Conservation (phyloP, 30 jellyfish, hydroid and myxozoan genomes). For the Aurelia aurita complex sp. Pacific region DNA sequence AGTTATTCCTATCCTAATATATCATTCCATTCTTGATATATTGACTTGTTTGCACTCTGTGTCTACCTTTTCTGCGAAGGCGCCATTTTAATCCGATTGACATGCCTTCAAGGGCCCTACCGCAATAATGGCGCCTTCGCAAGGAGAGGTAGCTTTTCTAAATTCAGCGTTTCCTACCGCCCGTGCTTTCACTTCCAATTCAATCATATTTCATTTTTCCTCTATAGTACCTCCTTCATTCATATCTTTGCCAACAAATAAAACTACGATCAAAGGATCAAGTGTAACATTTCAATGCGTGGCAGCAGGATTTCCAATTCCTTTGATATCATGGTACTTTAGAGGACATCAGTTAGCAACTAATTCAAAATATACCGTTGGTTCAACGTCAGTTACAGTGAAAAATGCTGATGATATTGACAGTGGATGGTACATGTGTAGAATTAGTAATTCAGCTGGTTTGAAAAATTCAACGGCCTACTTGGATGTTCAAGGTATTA, state of each 20-base stretch:
- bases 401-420: slow-evolving; percentile 12
- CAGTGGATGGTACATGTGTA: slow-evolving; percentile 64
- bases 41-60: too few relatives aligned
- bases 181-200: too few relatives aligned
- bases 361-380: slow-evolving; percentile 13
- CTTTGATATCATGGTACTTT: slow-evolving; percentile 36
- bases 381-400: slow-evolving; percentile 29
- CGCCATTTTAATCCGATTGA: too few relatives aligned
- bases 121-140: too few relatives aligned
- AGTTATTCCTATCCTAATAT: too few relatives aligned
- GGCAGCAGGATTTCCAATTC: slow-evolving; percentile 54
- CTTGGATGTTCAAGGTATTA: slow-evolving; percentile 51
- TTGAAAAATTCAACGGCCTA: slow-evolving; percentile 8
- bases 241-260: slow-evolving; percentile 8
- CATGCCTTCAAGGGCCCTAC: too few relatives aligned
- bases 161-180: too few relatives aligned
- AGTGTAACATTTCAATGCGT: slow-evolving; percentile 21
- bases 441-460: slow-evolving; percentile 40
- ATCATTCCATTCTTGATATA: too few relatives aligned
- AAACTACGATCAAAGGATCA: slow-evolving; percentile 28
- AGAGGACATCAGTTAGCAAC: background rate
- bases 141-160: too few relatives aligned
- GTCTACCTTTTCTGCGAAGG: too few relatives aligned
- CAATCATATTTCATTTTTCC: too few relatives aligned
- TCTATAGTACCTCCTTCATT: slow-evolving; percentile 59